Evolutionary conservation across 1,140 invertebrate species (phyloP).

Genomic region (Idris sp.): DNA sequence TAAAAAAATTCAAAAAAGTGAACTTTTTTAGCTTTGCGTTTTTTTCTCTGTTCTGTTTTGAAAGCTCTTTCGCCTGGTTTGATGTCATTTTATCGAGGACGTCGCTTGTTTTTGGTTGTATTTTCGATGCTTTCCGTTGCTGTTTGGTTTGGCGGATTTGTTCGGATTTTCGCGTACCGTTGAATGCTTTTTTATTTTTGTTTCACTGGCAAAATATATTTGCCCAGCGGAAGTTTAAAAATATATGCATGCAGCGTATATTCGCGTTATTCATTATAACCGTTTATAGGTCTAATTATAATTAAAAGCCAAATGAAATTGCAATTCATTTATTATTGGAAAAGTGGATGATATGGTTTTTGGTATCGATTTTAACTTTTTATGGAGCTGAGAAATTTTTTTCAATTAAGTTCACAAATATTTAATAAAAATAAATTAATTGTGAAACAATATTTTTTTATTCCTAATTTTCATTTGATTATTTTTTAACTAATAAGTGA

Average conservation of each 20-base stretch:
- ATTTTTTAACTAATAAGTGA: too few species aligned
- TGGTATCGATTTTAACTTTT: constrained; percentile 23
- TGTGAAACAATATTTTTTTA: too few species aligned
- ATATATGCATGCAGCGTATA: constrained; percentile 31
- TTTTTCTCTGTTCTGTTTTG: constrained; percentile 30
- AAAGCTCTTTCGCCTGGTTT: constrained; percentile 30
- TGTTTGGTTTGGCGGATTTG: constrained; percentile 52
- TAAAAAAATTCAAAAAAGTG: too few species aligned
- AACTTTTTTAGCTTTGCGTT: constrained; percentile 30
- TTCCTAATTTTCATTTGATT: too few species aligned
- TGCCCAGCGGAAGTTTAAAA: constrained; percentile 41
- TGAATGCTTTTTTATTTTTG: constrained; percentile 43
- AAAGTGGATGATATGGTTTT: constrained; percentile 32
- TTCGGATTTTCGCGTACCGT: constrained; percentile 40
- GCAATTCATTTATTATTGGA: constrained; percentile 15
- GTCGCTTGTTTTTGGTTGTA: constrained; percentile 44
- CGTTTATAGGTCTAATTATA: constrained; percentile 32
- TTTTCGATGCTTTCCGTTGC: constrained; percentile 43
- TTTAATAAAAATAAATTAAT: too few species aligned
- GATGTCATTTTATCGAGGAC: constrained; percentile 49
- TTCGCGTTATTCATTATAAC: constrained; percentile 22
- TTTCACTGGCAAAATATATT: constrained; percentile 36
- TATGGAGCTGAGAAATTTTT: constrained; percentile 17
- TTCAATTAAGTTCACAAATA: too few species aligned
- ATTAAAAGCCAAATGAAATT: constrained; percentile 16